Base-by-base conservation (phyloP, 2,888 invertebrate species). In the Hemaris fuciformis region DNA sequence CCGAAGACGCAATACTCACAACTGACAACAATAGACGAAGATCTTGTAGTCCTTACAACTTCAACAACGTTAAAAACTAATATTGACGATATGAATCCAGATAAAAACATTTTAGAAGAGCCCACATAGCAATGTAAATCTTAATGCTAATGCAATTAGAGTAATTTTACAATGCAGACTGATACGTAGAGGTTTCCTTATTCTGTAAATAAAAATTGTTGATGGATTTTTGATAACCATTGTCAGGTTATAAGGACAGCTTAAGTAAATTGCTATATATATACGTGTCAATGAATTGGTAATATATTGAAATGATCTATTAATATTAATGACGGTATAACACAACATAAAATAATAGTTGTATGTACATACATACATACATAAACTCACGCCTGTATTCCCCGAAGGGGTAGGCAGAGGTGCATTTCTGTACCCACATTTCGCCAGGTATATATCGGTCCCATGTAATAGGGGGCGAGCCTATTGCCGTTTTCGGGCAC, bases 101-200 rank as follows among this genome's bases (percentile, higher is more conserved):
- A 70, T 66, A 75, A 77, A 68, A 79, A 75, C 67, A 76, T 81
- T 75, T 75, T 83, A 42, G 89, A 88, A 77, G 91, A 91, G 84
- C 88, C 87, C 80, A 89, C 89, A 80, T 91, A 91, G 87, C 80
- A 83, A 86, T 78, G 80, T 79, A 67, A 76, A 77, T 66, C 76
- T 83, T 79, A 43, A 43, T 53, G 25, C 79, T 84, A 82, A 79
- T 74, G 38, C 53, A 73, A 80, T 79, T 87, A 87, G 83, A 78
- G 74, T 83, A 83, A 86, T 80, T 81, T 84, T 85, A 88, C 83
- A 88, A 84, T 79, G 87, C 91, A 89, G 91, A 91, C 91, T 91
- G 91, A 91, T 89, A 87, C 80, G 80, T 91, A 90, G 87, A 83
- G 73, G 84, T 83, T 86, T 84, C 79, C 80, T 84, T 79, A 72